These are phyloP conservation scores for Synergus itoensis DNA, from an alignment of 2,888 invertebrate species.

Conservation along the genomic window DNA sequence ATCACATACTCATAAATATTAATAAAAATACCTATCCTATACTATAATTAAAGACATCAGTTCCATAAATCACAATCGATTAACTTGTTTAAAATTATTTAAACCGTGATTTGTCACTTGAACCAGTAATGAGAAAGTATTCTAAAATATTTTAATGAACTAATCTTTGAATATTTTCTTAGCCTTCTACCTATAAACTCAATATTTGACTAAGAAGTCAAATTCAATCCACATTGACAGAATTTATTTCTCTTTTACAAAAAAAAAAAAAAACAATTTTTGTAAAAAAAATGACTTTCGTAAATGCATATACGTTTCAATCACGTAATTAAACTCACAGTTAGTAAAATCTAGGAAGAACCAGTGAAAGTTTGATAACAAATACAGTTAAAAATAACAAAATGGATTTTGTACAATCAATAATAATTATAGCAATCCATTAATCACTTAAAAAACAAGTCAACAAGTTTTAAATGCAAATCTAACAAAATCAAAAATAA, in stretches of 20 bases:
- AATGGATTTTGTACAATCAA: background rate
- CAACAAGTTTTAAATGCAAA: constrained; percentile 51
- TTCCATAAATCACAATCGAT: constrained; percentile 32
- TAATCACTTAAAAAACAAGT: constrained; percentile 2
- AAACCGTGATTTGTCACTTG: background rate
- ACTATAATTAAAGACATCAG: constrained; percentile 30
- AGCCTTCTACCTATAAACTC: background rate
- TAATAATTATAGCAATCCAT: background rate
- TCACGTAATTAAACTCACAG: background rate
- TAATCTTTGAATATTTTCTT: background rate
- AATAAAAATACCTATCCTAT: constrained; percentile 1
- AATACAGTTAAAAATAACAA: background rate
- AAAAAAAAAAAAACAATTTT: background rate
- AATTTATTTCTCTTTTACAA: background rate
- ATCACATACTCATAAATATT: constrained; percentile 15
- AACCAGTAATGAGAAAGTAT: background rate
- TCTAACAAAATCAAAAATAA: constrained; percentile 18
- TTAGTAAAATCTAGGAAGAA: constrained; percentile 10
- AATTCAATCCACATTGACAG: constrained; percentile 1
- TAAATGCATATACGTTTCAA: constrained; percentile 16
- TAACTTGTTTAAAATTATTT: background rate
- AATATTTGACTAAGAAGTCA: background rate
- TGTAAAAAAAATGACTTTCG: background rate
- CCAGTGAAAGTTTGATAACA: constrained; percentile 1
- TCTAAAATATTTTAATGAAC: background rate